Evolutionary conservation across 2,113 vertebrate genomes (phyloP).

Genomic region (Sardina pilchardus): DNA sequence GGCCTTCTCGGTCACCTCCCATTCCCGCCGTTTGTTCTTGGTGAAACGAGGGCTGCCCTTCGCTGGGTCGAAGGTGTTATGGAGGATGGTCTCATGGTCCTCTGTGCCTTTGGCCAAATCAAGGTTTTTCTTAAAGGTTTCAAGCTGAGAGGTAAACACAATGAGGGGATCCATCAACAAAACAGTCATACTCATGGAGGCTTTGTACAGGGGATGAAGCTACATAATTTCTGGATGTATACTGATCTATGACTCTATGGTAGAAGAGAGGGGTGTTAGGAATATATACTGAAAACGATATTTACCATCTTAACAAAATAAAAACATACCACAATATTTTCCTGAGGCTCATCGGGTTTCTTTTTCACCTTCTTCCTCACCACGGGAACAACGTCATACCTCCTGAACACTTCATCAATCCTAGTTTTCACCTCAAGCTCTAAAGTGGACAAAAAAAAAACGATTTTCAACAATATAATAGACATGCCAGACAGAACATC

Average conservation of each 20-base stretch:
- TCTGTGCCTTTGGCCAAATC: conserved; percentile 74
- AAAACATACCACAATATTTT: conserved; percentile 79
- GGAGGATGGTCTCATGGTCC: conserved; percentile 75
- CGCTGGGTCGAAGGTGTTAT: conserved; percentile 72
- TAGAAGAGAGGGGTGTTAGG: not conserved
- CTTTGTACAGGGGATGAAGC: not conserved
- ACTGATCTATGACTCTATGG: too few relatives aligned
- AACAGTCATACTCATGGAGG: not conserved
- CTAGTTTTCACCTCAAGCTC: conserved; percentile 83
- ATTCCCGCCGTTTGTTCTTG: conserved; percentile 77
- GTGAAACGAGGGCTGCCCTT: conserved; percentile 75
- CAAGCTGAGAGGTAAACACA: conserved; percentile 72
- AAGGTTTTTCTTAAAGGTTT: conserved; percentile 75
- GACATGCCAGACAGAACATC: conserved; percentile 69
- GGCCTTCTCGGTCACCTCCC: conserved; percentile 68
- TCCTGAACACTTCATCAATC: conserved; percentile 86
- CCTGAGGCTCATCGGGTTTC: conserved; percentile 65
- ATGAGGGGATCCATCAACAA: not conserved
- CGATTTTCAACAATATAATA: conserved; percentile 34
- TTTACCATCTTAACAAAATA: conserved; percentile 30
- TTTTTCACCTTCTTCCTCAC: conserved; percentile 77
- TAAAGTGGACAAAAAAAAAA: not conserved
- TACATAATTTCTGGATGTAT: not conserved
- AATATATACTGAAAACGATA: not conserved
- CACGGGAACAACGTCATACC: conserved; percentile 66